These are phyloP conservation scores for Pseudorasbora parva DNA, from an alignment of 2,113 vertebrate genomes.

Conservation along the genomic window DNA sequence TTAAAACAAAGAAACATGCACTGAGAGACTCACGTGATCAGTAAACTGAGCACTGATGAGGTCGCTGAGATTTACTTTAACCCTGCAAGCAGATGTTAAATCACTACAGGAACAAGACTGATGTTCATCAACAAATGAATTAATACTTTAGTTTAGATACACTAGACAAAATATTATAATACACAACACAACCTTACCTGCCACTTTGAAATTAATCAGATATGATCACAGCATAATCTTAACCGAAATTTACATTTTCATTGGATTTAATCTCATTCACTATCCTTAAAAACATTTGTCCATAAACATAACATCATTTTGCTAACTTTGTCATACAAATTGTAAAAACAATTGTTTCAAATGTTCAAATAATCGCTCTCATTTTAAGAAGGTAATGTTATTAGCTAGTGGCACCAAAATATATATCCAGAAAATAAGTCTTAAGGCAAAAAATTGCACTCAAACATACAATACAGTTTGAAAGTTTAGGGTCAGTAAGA, in stretches of 20 bases:
- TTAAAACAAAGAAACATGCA: slow-evolving; percentile 19
- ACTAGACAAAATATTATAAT: neutral
- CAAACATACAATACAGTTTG: neutral
- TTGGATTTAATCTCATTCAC: neutral
- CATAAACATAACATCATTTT: neutral
- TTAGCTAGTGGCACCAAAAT: neutral
- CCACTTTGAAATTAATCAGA: neutral
- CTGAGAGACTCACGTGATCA: slow-evolving; percentile 78
- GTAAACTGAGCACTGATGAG: slow-evolving; percentile 81
- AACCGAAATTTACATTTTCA: neutral
- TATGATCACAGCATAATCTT: neutral
- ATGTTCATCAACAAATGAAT: neutral
- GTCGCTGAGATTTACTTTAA: slow-evolving; percentile 81
- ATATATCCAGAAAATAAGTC: too few relatives aligned
- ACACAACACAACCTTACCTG: neutral
- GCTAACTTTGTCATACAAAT: neutral
- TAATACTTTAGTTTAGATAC: neutral
- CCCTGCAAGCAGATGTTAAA: slow-evolving; percentile 71
- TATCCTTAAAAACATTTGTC: neutral
- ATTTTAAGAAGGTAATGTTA: neutral
- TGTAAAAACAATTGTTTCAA: neutral
- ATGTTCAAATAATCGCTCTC: too few relatives aligned
- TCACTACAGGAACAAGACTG: neutral
- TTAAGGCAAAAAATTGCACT: too few relatives aligned
- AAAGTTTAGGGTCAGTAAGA: too few relatives aligned